These are phyloP conservation scores for Amblyraja radiata DNA, from an alignment of 2,797 vertebrate genomes.

Conservation along the genomic window DNA sequence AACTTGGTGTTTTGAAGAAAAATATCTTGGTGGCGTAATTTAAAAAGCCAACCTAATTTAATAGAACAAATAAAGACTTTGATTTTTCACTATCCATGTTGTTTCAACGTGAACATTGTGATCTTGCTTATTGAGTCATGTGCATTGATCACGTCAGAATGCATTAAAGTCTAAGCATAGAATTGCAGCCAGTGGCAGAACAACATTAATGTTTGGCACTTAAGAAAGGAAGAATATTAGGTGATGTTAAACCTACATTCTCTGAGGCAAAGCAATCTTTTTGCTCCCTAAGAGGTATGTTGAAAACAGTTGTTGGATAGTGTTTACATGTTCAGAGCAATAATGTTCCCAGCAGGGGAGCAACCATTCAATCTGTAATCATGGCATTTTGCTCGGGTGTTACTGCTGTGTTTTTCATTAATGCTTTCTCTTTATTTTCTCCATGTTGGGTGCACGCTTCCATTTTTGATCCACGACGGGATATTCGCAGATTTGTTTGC, in stretches of 20 bases:
- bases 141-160: not conserved
- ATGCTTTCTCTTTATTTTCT: constrained; percentile 20
- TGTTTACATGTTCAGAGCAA: constrained; percentile 34
- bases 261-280: constrained; percentile 35
- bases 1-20: not conserved
- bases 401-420: constrained; percentile 6
- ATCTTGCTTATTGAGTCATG: not conserved
- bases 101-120: not conserved
- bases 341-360: constrained; percentile 36
- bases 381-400: not conserved
- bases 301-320: constrained; percentile 33
- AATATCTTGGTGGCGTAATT: not conserved
- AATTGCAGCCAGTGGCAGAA: not conserved
- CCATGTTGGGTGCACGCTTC: not conserved
- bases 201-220: not conserved
- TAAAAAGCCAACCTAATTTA: not conserved
- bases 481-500: not conserved
- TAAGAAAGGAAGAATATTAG: not conserved
- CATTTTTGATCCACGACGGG: not conserved
- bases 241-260: not conserved
- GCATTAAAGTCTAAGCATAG: not conserved
- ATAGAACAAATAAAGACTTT: not conserved
- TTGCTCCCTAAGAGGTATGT: constrained; percentile 25
- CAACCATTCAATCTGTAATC: constrained; percentile 34
- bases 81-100: not conserved